phyloP scores from a whole-genome alignment of 2,888 invertebrate genomes.

The Callyntrura sp. region DNA sequence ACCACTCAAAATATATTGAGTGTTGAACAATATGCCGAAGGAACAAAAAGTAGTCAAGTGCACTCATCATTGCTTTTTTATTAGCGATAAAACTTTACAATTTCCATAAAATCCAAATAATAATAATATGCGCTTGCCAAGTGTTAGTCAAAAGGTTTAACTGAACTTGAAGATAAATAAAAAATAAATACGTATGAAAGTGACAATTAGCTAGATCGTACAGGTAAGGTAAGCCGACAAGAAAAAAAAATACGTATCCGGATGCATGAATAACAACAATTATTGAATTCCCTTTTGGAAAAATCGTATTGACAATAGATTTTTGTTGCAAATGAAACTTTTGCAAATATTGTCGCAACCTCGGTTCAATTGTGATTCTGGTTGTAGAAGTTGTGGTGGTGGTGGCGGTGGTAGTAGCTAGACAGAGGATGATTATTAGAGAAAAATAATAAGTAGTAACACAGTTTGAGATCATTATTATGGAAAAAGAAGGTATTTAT shows the following conservation, averaged over 20 bases:
- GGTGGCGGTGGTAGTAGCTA: constrained; percentile 6
- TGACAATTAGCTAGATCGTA: constrained; percentile 50
- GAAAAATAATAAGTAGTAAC: constrained; percentile 64
- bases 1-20: not conserved
- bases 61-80: constrained; percentile 12
- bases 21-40: not conserved
- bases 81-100: constrained; percentile 25
- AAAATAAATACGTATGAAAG: constrained; percentile 25
- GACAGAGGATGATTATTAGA: constrained; percentile 41
- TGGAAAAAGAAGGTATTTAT: constrained; percentile 69
- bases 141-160: constrained; percentile 23
- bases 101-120: constrained; percentile 9
- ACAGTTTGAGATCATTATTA: constrained; percentile 72
- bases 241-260: constrained; percentile 28
- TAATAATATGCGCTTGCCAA: constrained; percentile 7
- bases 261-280: constrained; percentile 21
- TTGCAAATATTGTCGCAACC: constrained; percentile 63
- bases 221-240: constrained; percentile 6
- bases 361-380: constrained; percentile 47
- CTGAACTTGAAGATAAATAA: constrained; percentile 43
- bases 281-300: not conserved
- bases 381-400: not conserved
- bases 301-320: constrained; percentile 5
- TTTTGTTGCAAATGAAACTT: not conserved
- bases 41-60: constrained; percentile 4